Evolutionary conservation across 2,888 invertebrate genomes (phyloP), one percentile per base, ranked within the genome.

Genomic region (Amphipyra berbera): DNA sequence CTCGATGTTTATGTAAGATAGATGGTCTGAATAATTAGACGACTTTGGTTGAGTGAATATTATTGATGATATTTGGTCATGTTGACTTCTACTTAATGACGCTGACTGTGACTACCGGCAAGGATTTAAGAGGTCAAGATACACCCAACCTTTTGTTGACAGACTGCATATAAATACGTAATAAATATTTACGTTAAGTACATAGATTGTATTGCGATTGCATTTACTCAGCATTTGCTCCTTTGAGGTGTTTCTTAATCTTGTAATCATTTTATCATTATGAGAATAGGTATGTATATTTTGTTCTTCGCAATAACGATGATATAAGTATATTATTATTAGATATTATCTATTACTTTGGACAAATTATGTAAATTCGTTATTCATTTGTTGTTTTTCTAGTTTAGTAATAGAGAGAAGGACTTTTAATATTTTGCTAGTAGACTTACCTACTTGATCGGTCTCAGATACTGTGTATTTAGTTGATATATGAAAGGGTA

Each of bases 161-260:
- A 42, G 33, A 40, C 44, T 53, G 42, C 21, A 53, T 49, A 38
- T 13, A 14, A 27, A 40, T 55, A 50, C 21, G 21, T 52, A 49
- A 37, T 30, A 9, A 57, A 38, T 47, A n/a, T 21, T 49, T 38
- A 44, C 33, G n/a, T 9, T 47, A 47, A 35, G 14, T 41, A 50
- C 9, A 15, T 56, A 59, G 14, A 14, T 57, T 48, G 41, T 52
- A 53, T 57, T 50, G 60, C 41, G 38, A 40, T 71, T 68, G 78
- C 67, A 78, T 71, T 75, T 75, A 71, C 54, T 76, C 44, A 63
- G 67, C 72, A 76, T 76, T 76, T 73, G 58, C 48, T 45, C 49
- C 21, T 41, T 21, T 52, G 33, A 48, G 61, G 54, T 64, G 46
- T 41, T 45, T 35, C 33, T 54, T 59, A 50, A 54, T 38, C 2